Evolutionary conservation across 2,797 vertebrate genomes (phyloP), one percentile per base, ranked within the genome.

Genomic region (Epinephelus malabaricus): DNA sequence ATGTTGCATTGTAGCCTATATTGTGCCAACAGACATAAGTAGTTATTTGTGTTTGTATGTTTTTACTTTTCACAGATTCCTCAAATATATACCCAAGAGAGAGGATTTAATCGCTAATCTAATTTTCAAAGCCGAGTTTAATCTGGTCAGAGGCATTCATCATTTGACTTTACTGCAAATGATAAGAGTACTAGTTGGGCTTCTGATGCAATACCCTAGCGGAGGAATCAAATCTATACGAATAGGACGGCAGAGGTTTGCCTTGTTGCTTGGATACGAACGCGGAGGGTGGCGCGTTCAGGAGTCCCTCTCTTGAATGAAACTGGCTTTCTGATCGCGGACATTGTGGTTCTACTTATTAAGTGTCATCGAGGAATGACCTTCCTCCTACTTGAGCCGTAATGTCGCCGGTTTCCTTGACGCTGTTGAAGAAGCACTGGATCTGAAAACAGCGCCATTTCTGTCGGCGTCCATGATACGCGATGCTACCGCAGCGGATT

Each of bases 181-280:
- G 6, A 46, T 51, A 27, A 21, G 47, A 86, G 88, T 79, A 93
- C 92, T 95, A 95, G 78, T 94, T 94, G 75, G 68, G 83, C 86
- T 92, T 95, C 94, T 96, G 95, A 96, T 91, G 95, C 94, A 95
- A 95, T 90, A 88, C 69, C 69, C 78, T 69, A 75, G 96, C 97
- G 97, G 97, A 97, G 91, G 97, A 94, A 97, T 97, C 92, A 86
- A 92, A 80, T 58, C 54, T 69, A 27, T 67, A 50, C 45, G 47
- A 65, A 69, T 73, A 83, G 93, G 93, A 92, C 92, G 86, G 95
- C 86, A 73, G 92, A 84, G 83, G 87, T 97, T 96, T 91, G 96
- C 90, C 95, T 85, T 91, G 97, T 98, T 97, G 97, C 97, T 93
- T 94, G 84, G 97, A 92, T 95, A 96, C 96, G 92, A 94, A 92